Base-by-base conservation (phyloP, 2,888 invertebrate genomes). In the Euplexia lucipara region DNA sequence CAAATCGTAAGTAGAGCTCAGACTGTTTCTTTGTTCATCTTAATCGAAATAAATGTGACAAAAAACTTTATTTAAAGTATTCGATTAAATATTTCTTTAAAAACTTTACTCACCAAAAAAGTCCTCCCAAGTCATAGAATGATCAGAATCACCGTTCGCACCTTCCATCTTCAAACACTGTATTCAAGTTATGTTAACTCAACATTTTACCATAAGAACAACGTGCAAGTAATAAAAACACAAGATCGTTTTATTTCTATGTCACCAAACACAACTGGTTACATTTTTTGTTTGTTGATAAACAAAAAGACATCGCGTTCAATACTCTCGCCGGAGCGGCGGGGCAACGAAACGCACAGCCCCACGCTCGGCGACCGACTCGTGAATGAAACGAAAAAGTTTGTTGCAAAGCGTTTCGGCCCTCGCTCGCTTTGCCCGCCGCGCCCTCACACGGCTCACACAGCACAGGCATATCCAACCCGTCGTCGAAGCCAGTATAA, bases 71-170 rank as follows among this genome's bases (percentile, higher is more conserved):
- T 32, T 49, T 16, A 10, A 39, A n/a, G n/a, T 58, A 2, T 26
- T 57, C 10, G 39, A 30, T 14, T 30, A 66, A 42, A 56, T 41
- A 47, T 54, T 59, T 9, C 7, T 22, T 44, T 6, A 18, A 26
- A 26, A 63, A 48, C 41, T 65, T 67, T 75, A 95, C 96, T 93
- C 86, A 97, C 97, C 97, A 86, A 96, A 97, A 95, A 97, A 97
- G 86, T 97, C 97, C 91, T 97, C 97, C 97, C 97, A 97, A 88
- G 96, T 96, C 95, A 96, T 96, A 88, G 96, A 97, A 85, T 96
- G 96, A 91, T 97, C 97, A 83, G 96, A 97, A 90, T 97, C 97
- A 85, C 95, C 95, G 83, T 93, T 95, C 81, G 93, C 91, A 87
- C 93, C 95, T 88, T 95, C 95, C 95, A 95, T 95, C 86, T 92